phyloP scores from a whole-genome alignment of 1,140 invertebrate species.

The Neomicropteryx cornuta region DNA sequence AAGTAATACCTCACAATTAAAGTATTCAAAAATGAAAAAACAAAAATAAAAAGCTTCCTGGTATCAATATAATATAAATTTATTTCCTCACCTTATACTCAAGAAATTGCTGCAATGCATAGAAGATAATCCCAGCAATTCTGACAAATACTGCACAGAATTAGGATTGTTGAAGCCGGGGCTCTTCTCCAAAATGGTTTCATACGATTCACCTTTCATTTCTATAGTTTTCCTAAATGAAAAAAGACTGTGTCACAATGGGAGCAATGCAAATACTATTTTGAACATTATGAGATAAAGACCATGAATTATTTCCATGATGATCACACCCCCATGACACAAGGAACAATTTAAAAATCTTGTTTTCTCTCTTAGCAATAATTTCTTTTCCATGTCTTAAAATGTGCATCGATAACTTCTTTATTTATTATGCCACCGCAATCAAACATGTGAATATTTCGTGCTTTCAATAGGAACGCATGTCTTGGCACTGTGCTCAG shows the following conservation, averaged over 20 bases:
- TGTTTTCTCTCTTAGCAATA: no score
- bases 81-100: conserved; percentile 51
- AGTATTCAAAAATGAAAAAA: conserved; percentile 1
- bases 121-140: conserved; percentile 56
- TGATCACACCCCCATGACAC: no score
- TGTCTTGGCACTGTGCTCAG: no score
- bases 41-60: conserved; percentile 8
- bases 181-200: conserved; percentile 73
- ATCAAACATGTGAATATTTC: no score
- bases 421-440: no score
- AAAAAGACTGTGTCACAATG: conserved; percentile 12
- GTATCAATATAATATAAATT: conserved; percentile 5
- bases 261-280: no score
- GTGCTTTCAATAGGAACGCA: no score
- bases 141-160: conserved; percentile 68
- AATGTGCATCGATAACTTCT: no score
- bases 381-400: no score
- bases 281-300: no score
- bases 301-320: no score
- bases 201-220: conserved; percentile 69
- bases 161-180: conserved; percentile 84
- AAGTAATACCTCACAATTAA: conserved; percentile 8
- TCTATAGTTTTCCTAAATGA: conserved; percentile 63
- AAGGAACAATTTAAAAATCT: no score
- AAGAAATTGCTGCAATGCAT: conserved; percentile 64